Conservation (phyloP, 2,888 invertebrate species). For the Noctua janthina region DNA sequence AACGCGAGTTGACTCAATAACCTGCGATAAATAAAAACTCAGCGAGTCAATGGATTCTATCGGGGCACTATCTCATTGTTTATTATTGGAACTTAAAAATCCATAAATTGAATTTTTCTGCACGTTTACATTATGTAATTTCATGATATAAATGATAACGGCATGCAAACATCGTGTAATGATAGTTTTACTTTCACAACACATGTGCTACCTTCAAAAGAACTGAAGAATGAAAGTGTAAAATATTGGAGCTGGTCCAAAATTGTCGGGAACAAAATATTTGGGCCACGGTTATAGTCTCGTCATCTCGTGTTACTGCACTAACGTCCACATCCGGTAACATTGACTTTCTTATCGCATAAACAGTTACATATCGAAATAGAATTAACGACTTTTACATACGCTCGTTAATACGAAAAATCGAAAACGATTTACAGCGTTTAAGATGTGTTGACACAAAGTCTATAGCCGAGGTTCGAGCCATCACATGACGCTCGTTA, state of each 20-base stretch:
- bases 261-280: conserved; percentile 83
- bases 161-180: conserved; percentile 41
- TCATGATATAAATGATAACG: conserved; percentile 59
- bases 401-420: conserved; percentile 70
- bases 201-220: conserved; percentile 69
- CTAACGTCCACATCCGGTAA: conserved; percentile 86
- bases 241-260: conserved; percentile 86
- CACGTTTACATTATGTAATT: conserved; percentile 70
- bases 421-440: conserved; percentile 52
- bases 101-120: conserved; percentile 67
- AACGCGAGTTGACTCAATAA: conserved; percentile 86
- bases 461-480: conserved; percentile 15
- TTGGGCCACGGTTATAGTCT: conserved; percentile 87
- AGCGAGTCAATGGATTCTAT: conserved; percentile 80
- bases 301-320: conserved; percentile 85
- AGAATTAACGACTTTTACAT: conserved; percentile 77
- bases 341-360: conserved; percentile 87
- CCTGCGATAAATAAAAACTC: conserved; percentile 83
- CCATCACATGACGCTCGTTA: conserved; percentile 32
- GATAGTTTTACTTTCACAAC: conserved; percentile 61
- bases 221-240: conserved; percentile 83
- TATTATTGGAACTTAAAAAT: conserved; percentile 71
- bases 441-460: conserved; percentile 27
- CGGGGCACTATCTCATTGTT: conserved; percentile 77
- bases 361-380: conserved; percentile 83